Percentiles rank a stretch among this genome's conserved stretches.
phyloP scores from a whole-genome alignment of 2,888 invertebrate species.

The Carabus problematicus region DNA sequence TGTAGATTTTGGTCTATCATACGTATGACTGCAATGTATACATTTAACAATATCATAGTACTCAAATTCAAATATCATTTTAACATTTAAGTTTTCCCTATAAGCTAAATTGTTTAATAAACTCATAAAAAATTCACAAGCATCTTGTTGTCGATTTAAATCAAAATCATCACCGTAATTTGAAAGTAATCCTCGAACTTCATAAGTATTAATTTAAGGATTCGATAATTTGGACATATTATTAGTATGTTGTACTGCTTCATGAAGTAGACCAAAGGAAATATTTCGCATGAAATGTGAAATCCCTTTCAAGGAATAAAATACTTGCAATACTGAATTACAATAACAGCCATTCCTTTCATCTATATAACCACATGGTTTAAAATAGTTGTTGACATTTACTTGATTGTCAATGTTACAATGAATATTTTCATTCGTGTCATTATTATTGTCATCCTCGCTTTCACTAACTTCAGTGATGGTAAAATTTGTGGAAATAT shows the following conservation, averaged over 20 bases:
- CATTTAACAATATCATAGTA: neutral
- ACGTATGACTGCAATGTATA: neutral
- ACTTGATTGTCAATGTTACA: neutral
- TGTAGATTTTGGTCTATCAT: constrained; percentile 5
- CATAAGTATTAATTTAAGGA: neutral
- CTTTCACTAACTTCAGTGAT: neutral
- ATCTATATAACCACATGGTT: neutral
- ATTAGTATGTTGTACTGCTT: neutral
- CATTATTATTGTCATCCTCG: neutral
- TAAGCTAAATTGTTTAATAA: neutral
- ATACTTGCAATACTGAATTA: constrained; percentile 3
- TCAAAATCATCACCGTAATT: constrained; percentile 2
- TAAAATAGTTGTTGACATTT: neutral
- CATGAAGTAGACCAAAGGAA: neutral
- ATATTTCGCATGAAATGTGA: neutral
- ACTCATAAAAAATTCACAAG: constrained; percentile 4
- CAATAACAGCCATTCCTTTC: constrained; percentile 5
- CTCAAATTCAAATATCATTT: neutral
- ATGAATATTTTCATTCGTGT: no score
- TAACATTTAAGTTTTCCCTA: neutral
- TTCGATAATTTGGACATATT: neutral
- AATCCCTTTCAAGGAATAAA: neutral
- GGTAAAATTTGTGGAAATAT: neutral
- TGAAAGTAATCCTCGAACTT: neutral
- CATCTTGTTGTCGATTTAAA: neutral